These are phyloP conservation scores for Callipepla californica DNA, from an alignment of 2,113 vertebrate genomes.

Conservation along the genomic window DNA sequence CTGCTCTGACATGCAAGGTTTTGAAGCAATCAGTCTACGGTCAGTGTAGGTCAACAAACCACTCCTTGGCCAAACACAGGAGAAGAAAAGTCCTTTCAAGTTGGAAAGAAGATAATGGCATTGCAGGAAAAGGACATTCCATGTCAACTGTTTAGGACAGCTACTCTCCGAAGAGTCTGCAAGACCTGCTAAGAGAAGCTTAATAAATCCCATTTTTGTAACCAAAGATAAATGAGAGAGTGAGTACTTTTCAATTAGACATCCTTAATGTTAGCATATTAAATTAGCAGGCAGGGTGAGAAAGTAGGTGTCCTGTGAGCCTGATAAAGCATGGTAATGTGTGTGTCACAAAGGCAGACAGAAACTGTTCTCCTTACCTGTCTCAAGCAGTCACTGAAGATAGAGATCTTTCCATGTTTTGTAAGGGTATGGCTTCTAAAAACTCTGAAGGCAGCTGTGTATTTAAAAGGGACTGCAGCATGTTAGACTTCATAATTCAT, in stretches of 20 bases:
- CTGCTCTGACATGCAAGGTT: background rate
- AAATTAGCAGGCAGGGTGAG: background rate
- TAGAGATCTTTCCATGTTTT: background rate
- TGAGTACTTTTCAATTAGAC: background rate
- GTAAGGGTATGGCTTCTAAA: background rate
- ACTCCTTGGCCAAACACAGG: background rate
- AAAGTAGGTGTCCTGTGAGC: background rate
- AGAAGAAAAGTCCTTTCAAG: background rate
- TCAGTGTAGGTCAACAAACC: background rate
- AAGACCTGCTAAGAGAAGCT: background rate
- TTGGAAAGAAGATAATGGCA: background rate
- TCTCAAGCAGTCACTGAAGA: background rate
- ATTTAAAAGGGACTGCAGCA: background rate
- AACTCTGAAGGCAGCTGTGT: background rate
- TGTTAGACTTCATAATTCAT: background rate
- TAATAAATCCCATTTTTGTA: background rate
- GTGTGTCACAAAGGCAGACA: background rate
- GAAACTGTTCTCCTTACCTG: background rate
- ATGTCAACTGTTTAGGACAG: background rate
- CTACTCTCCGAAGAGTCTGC: background rate
- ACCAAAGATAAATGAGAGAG: background rate
- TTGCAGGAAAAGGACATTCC: background rate
- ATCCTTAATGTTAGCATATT: background rate
- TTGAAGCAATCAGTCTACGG: background rate
- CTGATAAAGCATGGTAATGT: background rate